phyloP scores from a whole-genome alignment of 92 coral and sea anemone species.

The Paramuricea clavata region DNA sequence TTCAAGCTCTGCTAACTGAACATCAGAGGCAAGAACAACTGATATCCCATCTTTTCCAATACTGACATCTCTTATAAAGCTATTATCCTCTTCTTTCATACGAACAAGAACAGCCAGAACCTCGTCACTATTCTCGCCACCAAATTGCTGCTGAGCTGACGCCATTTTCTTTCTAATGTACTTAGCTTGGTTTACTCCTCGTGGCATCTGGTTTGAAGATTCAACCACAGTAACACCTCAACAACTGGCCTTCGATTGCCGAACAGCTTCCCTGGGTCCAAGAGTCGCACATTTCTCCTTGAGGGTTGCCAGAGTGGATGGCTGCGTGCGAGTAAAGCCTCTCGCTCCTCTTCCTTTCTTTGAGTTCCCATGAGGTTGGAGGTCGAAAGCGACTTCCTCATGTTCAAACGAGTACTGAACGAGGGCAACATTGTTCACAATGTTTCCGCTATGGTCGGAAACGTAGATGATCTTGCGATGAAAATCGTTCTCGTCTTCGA shows the following conservation, averaged over 20 bases:
- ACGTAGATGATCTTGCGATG: constrained; percentile 16
- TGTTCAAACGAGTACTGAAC: constrained; percentile 14
- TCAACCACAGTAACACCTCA: constrained; percentile 52
- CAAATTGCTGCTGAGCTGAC: constrained; percentile 34
- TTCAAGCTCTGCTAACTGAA: constrained; percentile 39
- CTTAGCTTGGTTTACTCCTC: constrained; percentile 45
- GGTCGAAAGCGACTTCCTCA: constrained; percentile 26
- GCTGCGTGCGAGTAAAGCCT: constrained; percentile 41
- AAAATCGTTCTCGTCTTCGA: constrained; percentile 19
- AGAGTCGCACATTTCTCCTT: constrained; percentile 39
- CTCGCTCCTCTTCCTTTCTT: not conserved
- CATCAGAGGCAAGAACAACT: constrained; percentile 39
- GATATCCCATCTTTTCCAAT: constrained; percentile 41
- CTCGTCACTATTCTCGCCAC: constrained; percentile 54
- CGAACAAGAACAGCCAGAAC: constrained; percentile 41
- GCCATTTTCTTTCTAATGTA: constrained; percentile 38
- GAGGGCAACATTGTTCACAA: constrained; percentile 43
- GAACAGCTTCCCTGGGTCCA: constrained; percentile 43
- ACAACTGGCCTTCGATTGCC: not conserved
- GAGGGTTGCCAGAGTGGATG: constrained; percentile 24
- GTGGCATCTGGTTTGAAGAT: constrained; percentile 45
- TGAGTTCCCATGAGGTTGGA: constrained; percentile 41
- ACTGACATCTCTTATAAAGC: constrained; percentile 40
- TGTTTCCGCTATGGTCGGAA: constrained; percentile 38
- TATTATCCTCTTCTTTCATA: constrained; percentile 58